Base-by-base conservation (phyloP, 1,140 invertebrate species). In the Drosophila pseudoananassae region DNA sequence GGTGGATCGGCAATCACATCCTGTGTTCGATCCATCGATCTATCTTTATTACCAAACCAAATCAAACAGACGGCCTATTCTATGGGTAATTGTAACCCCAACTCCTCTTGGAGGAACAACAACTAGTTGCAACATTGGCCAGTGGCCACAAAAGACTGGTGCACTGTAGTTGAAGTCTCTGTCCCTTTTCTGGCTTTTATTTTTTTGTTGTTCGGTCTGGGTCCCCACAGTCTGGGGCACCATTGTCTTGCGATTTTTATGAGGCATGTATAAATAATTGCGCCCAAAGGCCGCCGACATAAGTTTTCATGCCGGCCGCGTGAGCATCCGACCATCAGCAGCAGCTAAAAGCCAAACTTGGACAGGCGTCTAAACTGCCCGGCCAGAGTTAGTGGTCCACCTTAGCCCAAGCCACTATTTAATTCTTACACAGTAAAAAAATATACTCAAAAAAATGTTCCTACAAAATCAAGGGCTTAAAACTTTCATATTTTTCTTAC, bases 261-360 rank as follows among this genome's bases (percentile, higher is more conserved):
- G 83, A 88, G 83, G 78, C 83, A 88, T 88, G 83, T 88, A 88
- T 88, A 88, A 88, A 88, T 88, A 88, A 88, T 88, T 88, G 83
- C 83, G 83, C 83, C 83, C 83, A 88, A 88, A 88, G 83, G 83
- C 83, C 83, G 83, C 84, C 83, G 79, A 88, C 83, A 88, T 88
- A 88, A 88, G 83, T 88, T 88, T 88, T 88, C 83, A 88, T 83
- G 78, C 83, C 82, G 75, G 43, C 75, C 79, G 79, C 75, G 79
- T 71, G 79, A 77, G 71, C 63, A 69, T 69, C 63, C 75, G 75
- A 81, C 76, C 79, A 83, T 55, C 79, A 71, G 57, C 74, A 78
- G 57, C 58, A 52, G 68, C 65, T 43, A 69, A 60, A 51, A 38
- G 45, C 76, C 43, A 46, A 46, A 46, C 8, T 55, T 45, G 36